phyloP scores from a whole-genome alignment of 2,113 vertebrate genomes.

The Gulo gulo region DNA sequence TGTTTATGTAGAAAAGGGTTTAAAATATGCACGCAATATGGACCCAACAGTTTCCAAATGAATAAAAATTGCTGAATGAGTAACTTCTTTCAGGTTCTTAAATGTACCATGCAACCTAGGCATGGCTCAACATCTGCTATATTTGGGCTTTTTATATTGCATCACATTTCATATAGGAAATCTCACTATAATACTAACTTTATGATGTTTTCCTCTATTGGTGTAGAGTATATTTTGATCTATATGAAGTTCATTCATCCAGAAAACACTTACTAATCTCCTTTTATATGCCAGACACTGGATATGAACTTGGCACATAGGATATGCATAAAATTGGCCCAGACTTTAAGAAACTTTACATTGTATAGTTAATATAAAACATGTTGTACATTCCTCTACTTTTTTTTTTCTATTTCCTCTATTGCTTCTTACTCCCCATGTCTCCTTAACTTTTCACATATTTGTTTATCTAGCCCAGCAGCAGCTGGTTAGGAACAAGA shows the following conservation, averaged over 20 bases:
- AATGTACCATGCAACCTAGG: conserved; percentile 47
- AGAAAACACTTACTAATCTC: conserved; percentile 64
- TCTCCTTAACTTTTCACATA: neutral
- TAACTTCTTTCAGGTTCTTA: conserved; percentile 56
- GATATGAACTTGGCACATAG: neutral
- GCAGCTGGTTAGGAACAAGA: neutral
- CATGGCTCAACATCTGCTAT: conserved; percentile 49
- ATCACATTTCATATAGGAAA: conserved; percentile 67
- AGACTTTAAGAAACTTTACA: conserved; percentile 53
- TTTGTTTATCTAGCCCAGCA: conserved; percentile 7
- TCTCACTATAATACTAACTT: conserved; percentile 60
- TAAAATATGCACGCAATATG: neutral
- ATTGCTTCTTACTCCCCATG: neutral
- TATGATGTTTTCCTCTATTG: conserved; percentile 34
- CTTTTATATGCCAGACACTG: conserved; percentile 51
- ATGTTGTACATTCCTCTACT: neutral
- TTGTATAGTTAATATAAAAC: conserved; percentile 67
- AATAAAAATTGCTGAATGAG: conserved; percentile 27
- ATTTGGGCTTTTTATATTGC: conserved; percentile 55
- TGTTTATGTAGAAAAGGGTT: conserved; percentile 2
- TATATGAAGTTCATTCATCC: conserved; percentile 63
- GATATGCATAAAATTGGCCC: conserved; percentile 56
- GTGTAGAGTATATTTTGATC: conserved; percentile 62
- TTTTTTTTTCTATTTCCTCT: neutral
- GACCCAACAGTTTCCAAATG: conserved; percentile 32